A percentile compares a stretch with the other conserved stretches of the same genome.
Evolutionary conservation across 2,888 invertebrate genomes (phyloP).

Genomic region (Aporophyla nigra): DNA sequence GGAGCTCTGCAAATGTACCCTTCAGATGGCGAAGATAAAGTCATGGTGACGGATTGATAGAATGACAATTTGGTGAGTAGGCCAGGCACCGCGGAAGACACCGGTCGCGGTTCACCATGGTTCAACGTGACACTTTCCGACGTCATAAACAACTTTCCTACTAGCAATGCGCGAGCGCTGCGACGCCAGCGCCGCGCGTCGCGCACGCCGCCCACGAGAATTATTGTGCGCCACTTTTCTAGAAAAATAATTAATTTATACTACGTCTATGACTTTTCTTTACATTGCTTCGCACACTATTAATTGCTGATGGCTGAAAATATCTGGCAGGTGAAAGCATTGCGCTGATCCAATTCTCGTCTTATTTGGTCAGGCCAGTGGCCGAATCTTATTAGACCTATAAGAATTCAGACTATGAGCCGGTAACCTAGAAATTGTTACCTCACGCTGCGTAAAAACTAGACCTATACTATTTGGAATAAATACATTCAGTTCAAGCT

Average conservation of each 20-base stretch:
- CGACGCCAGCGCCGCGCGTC: slow-evolving; percentile 76
- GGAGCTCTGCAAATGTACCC: slow-evolving; percentile 76
- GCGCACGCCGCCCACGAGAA: slow-evolving; percentile 78
- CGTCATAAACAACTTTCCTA: slow-evolving; percentile 91
- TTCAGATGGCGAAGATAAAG: slow-evolving; percentile 85
- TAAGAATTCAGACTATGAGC: slow-evolving; percentile 56
- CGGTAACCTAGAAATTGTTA: slow-evolving; percentile 62
- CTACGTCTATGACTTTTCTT: slow-evolving; percentile 81
- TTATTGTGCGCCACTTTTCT: slow-evolving; percentile 85
- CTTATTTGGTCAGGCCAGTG: slow-evolving; percentile 34
- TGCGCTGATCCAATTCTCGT: slow-evolving; percentile 41
- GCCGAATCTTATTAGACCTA: slow-evolving; percentile 51
- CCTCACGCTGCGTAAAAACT: slow-evolving; percentile 46
- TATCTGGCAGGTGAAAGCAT: slow-evolving; percentile 57
- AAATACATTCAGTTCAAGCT: slow-evolving; percentile 38
- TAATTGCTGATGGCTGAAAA: slow-evolving; percentile 67
- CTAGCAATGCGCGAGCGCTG: slow-evolving; percentile 86
- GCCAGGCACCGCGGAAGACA: slow-evolving; percentile 88
- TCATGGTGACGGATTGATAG: slow-evolving; percentile 89
- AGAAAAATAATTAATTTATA: slow-evolving; percentile 82
- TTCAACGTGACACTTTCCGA: slow-evolving; percentile 91
- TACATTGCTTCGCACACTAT: slow-evolving; percentile 74
- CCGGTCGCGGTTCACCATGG: slow-evolving; percentile 88
- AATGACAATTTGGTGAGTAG: slow-evolving; percentile 90
- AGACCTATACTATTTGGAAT: slow-evolving; percentile 40